Evolutionary conservation across 2,888 invertebrate species (phyloP), one percentile per base, ranked within the genome.

Genomic region (Drosophila paranaensis): DNA sequence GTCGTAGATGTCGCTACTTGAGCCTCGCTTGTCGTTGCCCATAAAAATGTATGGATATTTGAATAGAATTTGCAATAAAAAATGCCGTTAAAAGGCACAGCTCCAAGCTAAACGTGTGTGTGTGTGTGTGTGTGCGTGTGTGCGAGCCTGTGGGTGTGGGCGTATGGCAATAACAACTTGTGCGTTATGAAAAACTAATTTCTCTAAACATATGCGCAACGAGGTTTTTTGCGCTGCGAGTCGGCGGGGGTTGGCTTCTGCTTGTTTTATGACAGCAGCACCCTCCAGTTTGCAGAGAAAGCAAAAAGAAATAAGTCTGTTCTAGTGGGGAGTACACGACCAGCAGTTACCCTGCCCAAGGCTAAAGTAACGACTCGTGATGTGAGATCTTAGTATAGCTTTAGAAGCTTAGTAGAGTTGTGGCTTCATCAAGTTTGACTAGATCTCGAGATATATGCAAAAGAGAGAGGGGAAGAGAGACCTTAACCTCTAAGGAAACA

Each of bases 51-150:
- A 87, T 87, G 86, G 86, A 88, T 90, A 87, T 91, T 90, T 89
- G 83, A 88, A 91, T 89, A 88, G 88, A 89, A 90, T 90, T 90
- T 91, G 90, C 90, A 86, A 89, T 89, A 90, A 89, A 90, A 89
- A 87, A 87, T 87, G 90, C 90, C 86, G 86, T 90, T 87, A 87
- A 90, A 90, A 88, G 79, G 71, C 89, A 33, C 35, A 50, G 50
- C 33, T 50, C 50, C 50, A 16, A 20, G 71, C 74, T 57, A 55
- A 40, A 54, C 40, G 42, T 46, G 40, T n/a, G 43, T 53, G 55
- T 25, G 45, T 16, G 67, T 33, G 66, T 35, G 60, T 27, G 56
- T 13, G 30, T 14, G 27, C 27, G 27, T 27, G 27, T 4, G 66
- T 30, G 60, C 16, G 56, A 10, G 30, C 14, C 58, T 27, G 48